Evolutionary conservation across 1,140 invertebrate species (phyloP).

Genomic region (Conopomorpha cramerella): DNA sequence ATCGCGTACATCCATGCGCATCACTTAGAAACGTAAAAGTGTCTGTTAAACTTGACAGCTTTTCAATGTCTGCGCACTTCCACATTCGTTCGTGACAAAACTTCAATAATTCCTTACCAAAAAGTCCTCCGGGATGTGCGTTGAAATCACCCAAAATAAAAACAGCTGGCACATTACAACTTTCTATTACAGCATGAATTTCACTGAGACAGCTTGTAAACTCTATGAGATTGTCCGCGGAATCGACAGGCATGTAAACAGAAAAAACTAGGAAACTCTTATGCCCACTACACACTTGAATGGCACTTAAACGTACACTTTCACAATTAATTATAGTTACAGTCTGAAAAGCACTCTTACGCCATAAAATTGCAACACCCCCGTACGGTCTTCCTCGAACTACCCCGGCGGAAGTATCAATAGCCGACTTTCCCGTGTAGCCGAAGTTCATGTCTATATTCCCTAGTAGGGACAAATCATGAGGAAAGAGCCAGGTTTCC

Average conservation of each 20-base stretch:
- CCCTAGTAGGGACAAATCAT: neutral
- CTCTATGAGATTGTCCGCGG: neutral
- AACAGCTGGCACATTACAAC: neutral
- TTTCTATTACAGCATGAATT: slow-evolving; percentile 1
- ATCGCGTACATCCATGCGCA: neutral
- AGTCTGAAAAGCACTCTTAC: neutral
- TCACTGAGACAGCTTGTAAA: neutral
- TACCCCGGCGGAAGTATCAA: neutral
- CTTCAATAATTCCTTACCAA: neutral
- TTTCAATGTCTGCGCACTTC: neutral
- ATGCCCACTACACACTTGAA: neutral
- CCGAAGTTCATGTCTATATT: neutral
- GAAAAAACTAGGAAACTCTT: neutral
- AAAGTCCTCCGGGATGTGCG: neutral
- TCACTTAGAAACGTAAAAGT: slow-evolving; percentile 1
- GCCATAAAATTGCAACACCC: slow-evolving; percentile 1
- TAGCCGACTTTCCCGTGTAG: neutral
- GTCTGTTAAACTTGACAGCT: neutral
- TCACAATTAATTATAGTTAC: slow-evolving; percentile 1
- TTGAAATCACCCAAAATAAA: slow-evolving; percentile 3
- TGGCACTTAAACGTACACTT: neutral
- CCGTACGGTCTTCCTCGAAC: neutral
- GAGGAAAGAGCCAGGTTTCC: slow-evolving; percentile 3
- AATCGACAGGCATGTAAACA: slow-evolving; percentile 2
- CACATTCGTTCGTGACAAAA: neutral